Percentiles rank a stretch among this genome's conserved stretches.
phyloP scores from a whole-genome alignment of 2,113 vertebrate genomes.

The Syrrhaptes paradoxus region DNA sequence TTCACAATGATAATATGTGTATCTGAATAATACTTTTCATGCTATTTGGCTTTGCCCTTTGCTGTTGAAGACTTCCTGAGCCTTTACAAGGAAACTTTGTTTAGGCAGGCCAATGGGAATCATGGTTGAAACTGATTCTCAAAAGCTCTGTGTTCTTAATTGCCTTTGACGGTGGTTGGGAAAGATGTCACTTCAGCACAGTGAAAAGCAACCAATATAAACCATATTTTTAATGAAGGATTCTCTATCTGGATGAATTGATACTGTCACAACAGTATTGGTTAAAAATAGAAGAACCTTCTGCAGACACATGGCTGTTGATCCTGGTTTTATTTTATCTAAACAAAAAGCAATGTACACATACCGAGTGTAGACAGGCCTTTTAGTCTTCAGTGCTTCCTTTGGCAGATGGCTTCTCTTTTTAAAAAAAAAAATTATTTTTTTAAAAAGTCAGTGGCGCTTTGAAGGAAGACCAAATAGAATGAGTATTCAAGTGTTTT shows the following conservation, averaged over 20 bases:
- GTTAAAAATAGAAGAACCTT: conserved; percentile 26
- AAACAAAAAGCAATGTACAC: not conserved
- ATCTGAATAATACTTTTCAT: not conserved
- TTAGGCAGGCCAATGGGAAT: not conserved
- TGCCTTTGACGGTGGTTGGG: conserved; percentile 1
- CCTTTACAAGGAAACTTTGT: not conserved
- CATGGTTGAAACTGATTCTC: not conserved
- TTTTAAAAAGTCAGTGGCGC: not conserved
- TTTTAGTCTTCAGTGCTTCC: not conserved
- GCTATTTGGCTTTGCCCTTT: not conserved
- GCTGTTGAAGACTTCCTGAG: not conserved
- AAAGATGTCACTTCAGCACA: conserved; percentile 7
- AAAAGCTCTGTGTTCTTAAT: not conserved
- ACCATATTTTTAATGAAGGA: conserved; percentile 30
- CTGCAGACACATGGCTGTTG: not conserved
- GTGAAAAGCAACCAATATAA: conserved; percentile 7
- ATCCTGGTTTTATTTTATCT: not conserved
- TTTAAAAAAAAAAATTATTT: not conserved
- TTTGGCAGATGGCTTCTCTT: not conserved
- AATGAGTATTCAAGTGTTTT: not conserved
- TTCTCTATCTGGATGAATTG: not conserved
- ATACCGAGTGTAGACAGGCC: not conserved
- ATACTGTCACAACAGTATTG: not conserved
- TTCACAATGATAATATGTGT: not conserved
- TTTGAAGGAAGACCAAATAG: not conserved